Conservation (phyloP, 2,797 vertebrate species). For the Todus mexicanus region DNA sequence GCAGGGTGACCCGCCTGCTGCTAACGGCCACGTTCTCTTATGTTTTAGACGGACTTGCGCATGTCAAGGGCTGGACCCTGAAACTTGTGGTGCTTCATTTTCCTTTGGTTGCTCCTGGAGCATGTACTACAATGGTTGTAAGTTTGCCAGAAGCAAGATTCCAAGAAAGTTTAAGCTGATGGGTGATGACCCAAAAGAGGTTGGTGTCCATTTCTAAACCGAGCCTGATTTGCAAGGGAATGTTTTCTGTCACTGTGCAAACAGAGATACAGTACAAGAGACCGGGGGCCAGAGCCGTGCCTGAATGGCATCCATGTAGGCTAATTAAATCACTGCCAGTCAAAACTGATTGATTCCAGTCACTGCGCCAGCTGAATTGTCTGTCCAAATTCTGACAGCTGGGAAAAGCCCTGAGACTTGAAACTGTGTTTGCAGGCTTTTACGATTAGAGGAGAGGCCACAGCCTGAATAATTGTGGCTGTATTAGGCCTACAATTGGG, state of each 20-base stretch:
- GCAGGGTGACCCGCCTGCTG: neutral
- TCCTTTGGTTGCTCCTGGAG: constrained; percentile 99
- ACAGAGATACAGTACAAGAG: neutral
- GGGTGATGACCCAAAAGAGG: constrained; percentile 94
- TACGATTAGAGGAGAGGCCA: neutral
- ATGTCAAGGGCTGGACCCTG: constrained; percentile 93
- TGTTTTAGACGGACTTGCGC: constrained; percentile 90
- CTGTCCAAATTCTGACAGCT: constrained; percentile 48
- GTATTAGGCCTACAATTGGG: neutral
- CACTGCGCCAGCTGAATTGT: constrained; percentile 13
- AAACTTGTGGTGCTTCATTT: constrained; percentile 95
- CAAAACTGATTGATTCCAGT: constrained; percentile 26
- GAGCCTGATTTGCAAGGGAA: constrained; percentile 22
- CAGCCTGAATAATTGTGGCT: neutral
- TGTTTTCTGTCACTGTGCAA: constrained; percentile 23
- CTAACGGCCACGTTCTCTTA: constrained; percentile 9
- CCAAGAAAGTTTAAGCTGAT: constrained; percentile 97
- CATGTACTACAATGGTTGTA: constrained; percentile 99
- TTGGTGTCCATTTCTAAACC: constrained; percentile 67
- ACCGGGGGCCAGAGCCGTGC: neutral
- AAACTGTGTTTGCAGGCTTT: constrained; percentile 13
- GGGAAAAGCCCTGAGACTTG: constrained; percentile 15
- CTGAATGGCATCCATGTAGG: neutral
- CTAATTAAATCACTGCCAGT: constrained; percentile 36
- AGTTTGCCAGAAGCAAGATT: constrained; percentile 97